phyloP scores from a whole-genome alignment of 1,140 invertebrate species.

The Hyphantria cunea region DNA sequence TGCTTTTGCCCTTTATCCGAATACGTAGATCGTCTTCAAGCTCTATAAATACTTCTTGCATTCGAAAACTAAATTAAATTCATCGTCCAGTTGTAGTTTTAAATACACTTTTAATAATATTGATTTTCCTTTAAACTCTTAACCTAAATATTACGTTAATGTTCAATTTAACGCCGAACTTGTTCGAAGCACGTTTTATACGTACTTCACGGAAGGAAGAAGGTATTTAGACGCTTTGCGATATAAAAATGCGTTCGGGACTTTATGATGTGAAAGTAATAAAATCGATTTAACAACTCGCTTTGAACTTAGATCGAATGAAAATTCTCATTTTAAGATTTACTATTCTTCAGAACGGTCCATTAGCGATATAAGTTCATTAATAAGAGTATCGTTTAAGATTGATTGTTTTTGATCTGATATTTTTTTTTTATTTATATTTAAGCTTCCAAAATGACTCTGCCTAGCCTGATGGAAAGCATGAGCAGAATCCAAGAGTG shows the following conservation, averaged over 20 bases:
- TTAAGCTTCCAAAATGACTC: too few species aligned
- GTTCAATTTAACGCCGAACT: slow-evolving; percentile 7
- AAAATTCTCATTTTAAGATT: slow-evolving; percentile 48
- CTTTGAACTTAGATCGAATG: slow-evolving; percentile 53
- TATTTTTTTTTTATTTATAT: too few species aligned
- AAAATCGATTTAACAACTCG: slow-evolving; percentile 59
- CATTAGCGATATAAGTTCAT: slow-evolving; percentile 17
- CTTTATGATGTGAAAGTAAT: slow-evolving; percentile 60
- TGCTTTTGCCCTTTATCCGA: too few species aligned
- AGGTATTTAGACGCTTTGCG: slow-evolving; percentile 34
- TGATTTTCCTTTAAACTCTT: too few species aligned
- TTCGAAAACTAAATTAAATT: too few species aligned
- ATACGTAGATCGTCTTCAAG: too few species aligned
- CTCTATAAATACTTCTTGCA: too few species aligned
- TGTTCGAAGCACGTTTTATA: slow-evolving; percentile 7
- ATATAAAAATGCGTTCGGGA: slow-evolving; percentile 55
- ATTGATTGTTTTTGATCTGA: background rate
- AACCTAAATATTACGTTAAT: background rate
- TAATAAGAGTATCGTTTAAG: slow-evolving; percentile 2
- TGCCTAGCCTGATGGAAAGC: too few species aligned
- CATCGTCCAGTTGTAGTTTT: too few species aligned
- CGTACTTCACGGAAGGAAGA: slow-evolving; percentile 22
- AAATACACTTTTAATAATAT: too few species aligned
- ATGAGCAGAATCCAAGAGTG: too few species aligned
- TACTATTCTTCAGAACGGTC: slow-evolving; percentile 39